Evolutionary conservation across 1,140 invertebrate genomes (phyloP).

Genomic region (Xylocopa sonorina): DNA sequence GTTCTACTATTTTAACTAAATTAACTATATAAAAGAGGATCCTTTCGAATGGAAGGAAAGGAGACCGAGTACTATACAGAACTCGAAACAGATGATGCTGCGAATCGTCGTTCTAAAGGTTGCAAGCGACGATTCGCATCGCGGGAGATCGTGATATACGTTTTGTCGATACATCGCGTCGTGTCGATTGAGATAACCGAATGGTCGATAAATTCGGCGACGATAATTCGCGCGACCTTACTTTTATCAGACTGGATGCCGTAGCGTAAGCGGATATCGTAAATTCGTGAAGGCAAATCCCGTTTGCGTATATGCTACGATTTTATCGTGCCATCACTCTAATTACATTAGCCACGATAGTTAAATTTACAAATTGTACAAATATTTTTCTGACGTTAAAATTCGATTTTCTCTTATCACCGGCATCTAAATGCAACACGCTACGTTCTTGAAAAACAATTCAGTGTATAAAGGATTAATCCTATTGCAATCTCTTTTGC

Average conservation of each 20-base stretch:
- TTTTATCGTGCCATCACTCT: constrained; percentile 58
- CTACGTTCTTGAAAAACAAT: too few species aligned
- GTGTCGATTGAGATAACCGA: constrained; percentile 72
- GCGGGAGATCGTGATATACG: constrained; percentile 55
- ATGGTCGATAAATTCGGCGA: constrained; percentile 68
- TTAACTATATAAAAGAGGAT: too few species aligned
- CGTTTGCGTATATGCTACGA: constrained; percentile 48
- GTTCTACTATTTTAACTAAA: too few species aligned
- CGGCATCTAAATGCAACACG: too few species aligned
- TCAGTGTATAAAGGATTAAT: too few species aligned
- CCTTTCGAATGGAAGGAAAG: neutral
- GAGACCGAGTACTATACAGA: neutral
- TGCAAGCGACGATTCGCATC: neutral
- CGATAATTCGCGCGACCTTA: constrained; percentile 70
- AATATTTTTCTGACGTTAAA: too few species aligned
- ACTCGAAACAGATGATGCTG: neutral
- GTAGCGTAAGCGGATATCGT: constrained; percentile 66
- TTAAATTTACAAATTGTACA: too few species aligned
- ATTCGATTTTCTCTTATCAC: too few species aligned
- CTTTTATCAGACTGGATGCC: constrained; percentile 69
- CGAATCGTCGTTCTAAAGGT: neutral
- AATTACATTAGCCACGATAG: constrained; percentile 48
- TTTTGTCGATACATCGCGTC: constrained; percentile 44
- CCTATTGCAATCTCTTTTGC: too few species aligned
- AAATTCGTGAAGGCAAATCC: constrained; percentile 72